Evolutionary conservation across 2,888 invertebrate species (phyloP).

Genomic region (Drosophila vallismaia): DNA sequence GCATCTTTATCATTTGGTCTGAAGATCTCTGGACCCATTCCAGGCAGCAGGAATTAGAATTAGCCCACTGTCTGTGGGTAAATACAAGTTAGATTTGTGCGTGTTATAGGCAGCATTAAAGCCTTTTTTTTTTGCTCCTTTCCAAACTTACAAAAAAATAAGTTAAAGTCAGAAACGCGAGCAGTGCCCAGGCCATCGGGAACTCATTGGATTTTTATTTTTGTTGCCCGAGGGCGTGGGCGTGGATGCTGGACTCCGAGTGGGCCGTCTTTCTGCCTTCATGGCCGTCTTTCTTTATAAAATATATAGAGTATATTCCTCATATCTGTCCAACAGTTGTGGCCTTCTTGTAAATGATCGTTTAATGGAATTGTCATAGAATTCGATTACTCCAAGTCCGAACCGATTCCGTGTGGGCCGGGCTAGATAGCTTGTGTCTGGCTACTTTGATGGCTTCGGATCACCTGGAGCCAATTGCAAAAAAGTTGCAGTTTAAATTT

Average conservation of each 20-base stretch:
- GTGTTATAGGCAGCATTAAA: slow-evolving; percentile 42
- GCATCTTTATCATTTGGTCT: slow-evolving; percentile 1
- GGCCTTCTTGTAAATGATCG: slow-evolving; percentile 42
- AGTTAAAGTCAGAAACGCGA: neutral
- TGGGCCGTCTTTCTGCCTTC: slow-evolving; percentile 13
- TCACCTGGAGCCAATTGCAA: no score
- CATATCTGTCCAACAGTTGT: slow-evolving; percentile 28
- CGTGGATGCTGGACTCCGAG: slow-evolving; percentile 15
- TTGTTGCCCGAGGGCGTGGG: slow-evolving; percentile 29
- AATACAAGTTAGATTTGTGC: slow-evolving; percentile 63
- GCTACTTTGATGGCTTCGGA: no score
- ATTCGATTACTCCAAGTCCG: no score
- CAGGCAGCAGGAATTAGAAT: slow-evolving; percentile 32
- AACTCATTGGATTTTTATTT: slow-evolving; percentile 6
- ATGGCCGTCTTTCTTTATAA: neutral
- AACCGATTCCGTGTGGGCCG: slow-evolving; percentile 18
- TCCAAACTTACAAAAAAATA: neutral
- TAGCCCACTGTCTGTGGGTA: slow-evolving; percentile 42
- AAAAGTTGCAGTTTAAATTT: no score
- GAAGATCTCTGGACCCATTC: slow-evolving; percentile 30
- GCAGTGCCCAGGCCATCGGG: slow-evolving; percentile 7
- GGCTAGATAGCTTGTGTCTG: slow-evolving; percentile 8
- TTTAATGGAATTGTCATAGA: slow-evolving; percentile 44
- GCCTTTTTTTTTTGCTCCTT: slow-evolving; percentile 6
- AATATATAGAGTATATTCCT: neutral